phyloP scores from a whole-genome alignment of 2,888 invertebrate species.

The Drosophila atripex region DNA sequence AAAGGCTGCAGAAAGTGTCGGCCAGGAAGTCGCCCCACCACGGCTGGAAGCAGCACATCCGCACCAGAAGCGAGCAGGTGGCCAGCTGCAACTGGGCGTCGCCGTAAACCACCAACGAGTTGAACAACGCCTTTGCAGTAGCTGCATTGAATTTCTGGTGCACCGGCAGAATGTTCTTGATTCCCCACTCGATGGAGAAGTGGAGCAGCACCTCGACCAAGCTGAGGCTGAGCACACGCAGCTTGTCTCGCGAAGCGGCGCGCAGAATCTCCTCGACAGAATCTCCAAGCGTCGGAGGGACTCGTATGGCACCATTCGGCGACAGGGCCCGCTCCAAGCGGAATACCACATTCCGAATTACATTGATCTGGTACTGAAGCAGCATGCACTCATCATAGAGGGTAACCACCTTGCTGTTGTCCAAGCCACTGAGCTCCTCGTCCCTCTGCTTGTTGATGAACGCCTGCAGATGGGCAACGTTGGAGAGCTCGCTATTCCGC shows the following conservation, averaged over 20 bases:
- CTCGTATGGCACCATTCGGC: slow-evolving; percentile 71
- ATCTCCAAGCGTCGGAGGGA: slow-evolving; percentile 49
- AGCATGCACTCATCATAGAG: slow-evolving; percentile 87
- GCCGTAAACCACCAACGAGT: slow-evolving; percentile 90
- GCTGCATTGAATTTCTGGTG: slow-evolving; percentile 83
- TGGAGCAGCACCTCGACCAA: slow-evolving; percentile 92
- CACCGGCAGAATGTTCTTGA: slow-evolving; percentile 83
- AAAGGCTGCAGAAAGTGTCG: slow-evolving; percentile 90
- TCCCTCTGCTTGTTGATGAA: slow-evolving; percentile 89
- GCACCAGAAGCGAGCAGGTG: slow-evolving; percentile 90
- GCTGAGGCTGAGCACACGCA: slow-evolving; percentile 92
- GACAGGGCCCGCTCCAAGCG: slow-evolving; percentile 88
- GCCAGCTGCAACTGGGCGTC: slow-evolving; percentile 91
- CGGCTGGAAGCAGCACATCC: slow-evolving; percentile 88
- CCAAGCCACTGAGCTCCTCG: slow-evolving; percentile 85
- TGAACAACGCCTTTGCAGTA: slow-evolving; percentile 88
- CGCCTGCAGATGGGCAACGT: slow-evolving; percentile 92
- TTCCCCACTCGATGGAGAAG: slow-evolving; percentile 87
- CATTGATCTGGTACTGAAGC: slow-evolving; percentile 94
- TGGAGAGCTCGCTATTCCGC: slow-evolving; percentile 91
- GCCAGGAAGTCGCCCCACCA: slow-evolving; percentile 98
- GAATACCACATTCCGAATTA: slow-evolving; percentile 90
- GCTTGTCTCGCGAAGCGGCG: slow-evolving; percentile 91
- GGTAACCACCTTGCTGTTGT: slow-evolving; percentile 84
- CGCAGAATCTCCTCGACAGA: slow-evolving; percentile 84